Percentiles rank a stretch among this genome's conserved stretches.
phyloP scores from a whole-genome alignment of 2,113 vertebrate genomes.

The Rhea americana region DNA sequence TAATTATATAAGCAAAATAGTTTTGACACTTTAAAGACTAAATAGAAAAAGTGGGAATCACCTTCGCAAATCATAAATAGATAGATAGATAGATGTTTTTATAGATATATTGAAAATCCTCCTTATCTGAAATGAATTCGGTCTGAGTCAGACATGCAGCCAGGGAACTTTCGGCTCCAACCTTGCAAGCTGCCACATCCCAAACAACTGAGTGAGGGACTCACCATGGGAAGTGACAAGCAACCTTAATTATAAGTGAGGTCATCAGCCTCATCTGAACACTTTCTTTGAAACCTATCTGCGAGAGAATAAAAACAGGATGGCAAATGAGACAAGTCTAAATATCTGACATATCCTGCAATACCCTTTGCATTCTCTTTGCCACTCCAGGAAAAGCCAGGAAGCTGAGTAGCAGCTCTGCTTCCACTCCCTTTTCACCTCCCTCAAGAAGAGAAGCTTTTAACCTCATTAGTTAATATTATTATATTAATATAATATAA shows the following conservation, averaged over 20 bases:
- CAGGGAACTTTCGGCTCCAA: background rate
- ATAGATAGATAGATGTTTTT: background rate
- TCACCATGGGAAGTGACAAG: slow-evolving; percentile 34
- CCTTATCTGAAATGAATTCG: background rate
- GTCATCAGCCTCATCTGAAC: slow-evolving; percentile 30
- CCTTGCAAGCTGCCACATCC: background rate
- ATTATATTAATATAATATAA: too few species aligned
- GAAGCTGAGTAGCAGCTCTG: slow-evolving; percentile 22
- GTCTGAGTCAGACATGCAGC: rapidly evolving
- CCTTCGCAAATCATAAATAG: background rate
- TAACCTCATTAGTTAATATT: slow-evolving; percentile 63
- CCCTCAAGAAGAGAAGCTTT: slow-evolving; percentile 31
- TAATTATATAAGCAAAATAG: background rate
- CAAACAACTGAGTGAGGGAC: background rate
- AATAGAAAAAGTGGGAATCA: background rate
- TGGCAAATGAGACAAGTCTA: slow-evolving; percentile 40
- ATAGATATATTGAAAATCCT: background rate
- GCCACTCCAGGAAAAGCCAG: slow-evolving; percentile 1
- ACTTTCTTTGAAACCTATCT: slow-evolving; percentile 53
- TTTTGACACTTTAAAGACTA: background rate
- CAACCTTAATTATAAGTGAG: background rate
- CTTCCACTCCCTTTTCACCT: slow-evolving; percentile 57
- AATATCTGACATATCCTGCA: slow-evolving; percentile 31
- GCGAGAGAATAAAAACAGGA: slow-evolving; percentile 54
- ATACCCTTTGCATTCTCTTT: slow-evolving; percentile 62